Evolutionary conservation across 2,888 invertebrate species (phyloP), one percentile per base, ranked within the genome.

Genomic region (Lagria hirta): DNA sequence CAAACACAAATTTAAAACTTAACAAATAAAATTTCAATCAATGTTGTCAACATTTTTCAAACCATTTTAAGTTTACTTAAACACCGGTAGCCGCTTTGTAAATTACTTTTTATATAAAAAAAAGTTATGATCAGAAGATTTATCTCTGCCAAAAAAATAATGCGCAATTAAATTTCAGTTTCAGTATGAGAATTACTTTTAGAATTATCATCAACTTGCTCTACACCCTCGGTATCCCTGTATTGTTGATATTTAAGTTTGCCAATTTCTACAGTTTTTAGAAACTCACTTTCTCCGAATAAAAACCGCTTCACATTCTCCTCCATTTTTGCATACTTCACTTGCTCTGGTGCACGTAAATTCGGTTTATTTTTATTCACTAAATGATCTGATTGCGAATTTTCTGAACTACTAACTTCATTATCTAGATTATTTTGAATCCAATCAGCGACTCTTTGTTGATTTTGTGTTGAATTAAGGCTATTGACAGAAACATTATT

Each of bases 231-330:
- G 10, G 29, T 43, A 4, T 44, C 44, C 44, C 44, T 44, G 33
- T 33, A 58, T 43, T 53, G 60, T 37, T 60, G 58, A 55, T 69
- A 68, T 38, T 67, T 70, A 24, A 62, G 50, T 47, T 66, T 67
- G 7, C 66, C 66, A 18, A 67, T 57, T 38, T 68, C 67, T 1
- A 68, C 68, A 14, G 64, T 67, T 49, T 66, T 68, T 46, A 65
- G 51, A 51, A 69, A 64, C 27, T 68, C 68, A 38, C 62, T 68
- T 48, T 70, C 68, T 2, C 70, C 70, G 45, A 84, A 73, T 55
- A 85, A 69, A 68, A 85, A 84, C 65, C 83, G 81, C 68, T 84
- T 84, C n/a, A 85, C 85, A 64, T 85, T 84, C 61, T 84, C 83
- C 64, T 85, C 85, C 84, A 85, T 85, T 64, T 84, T 79, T 11